These are phyloP conservation scores for Poeciliopsis paucimaculata DNA, from an alignment of 2,797 vertebrate species.

Conservation along the genomic window DNA sequence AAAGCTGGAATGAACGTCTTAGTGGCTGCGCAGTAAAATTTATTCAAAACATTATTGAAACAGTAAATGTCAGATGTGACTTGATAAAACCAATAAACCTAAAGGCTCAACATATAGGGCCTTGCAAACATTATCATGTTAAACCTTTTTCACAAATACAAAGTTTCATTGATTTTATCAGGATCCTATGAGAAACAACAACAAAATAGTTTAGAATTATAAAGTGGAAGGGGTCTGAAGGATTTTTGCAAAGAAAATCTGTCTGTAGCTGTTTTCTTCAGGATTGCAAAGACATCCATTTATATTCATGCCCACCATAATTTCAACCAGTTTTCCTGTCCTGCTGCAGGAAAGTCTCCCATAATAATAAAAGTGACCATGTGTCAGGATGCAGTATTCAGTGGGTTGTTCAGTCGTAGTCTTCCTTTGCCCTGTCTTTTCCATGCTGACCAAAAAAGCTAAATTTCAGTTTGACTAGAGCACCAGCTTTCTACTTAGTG, in stretches of 20 bases:
- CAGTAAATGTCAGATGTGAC: background rate
- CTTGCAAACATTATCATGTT: background rate
- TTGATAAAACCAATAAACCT: background rate
- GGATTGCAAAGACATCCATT: background rate
- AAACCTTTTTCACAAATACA: background rate
- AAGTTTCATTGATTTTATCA: background rate
- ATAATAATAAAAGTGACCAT: background rate
- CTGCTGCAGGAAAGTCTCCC: background rate
- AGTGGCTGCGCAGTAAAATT: background rate
- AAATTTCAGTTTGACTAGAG: background rate
- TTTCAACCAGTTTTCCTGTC: background rate
- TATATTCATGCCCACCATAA: background rate
- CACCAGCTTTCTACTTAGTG: background rate
- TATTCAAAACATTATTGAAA: background rate
- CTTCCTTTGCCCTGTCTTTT: background rate
- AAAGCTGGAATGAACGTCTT: background rate
- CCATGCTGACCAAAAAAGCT: background rate
- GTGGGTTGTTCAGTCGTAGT: background rate
- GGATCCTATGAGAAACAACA: background rate
- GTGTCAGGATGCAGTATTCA: background rate
- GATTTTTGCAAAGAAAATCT: background rate
- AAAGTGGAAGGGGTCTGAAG: background rate
- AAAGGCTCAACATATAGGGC: background rate
- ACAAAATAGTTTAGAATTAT: background rate
- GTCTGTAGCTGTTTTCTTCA: background rate